A percentile compares a stretch with the other conserved stretches of the same genome.
Evolutionary conservation across 2,888 invertebrate genomes (phyloP).

Genomic region (Corythucha ciliata): DNA sequence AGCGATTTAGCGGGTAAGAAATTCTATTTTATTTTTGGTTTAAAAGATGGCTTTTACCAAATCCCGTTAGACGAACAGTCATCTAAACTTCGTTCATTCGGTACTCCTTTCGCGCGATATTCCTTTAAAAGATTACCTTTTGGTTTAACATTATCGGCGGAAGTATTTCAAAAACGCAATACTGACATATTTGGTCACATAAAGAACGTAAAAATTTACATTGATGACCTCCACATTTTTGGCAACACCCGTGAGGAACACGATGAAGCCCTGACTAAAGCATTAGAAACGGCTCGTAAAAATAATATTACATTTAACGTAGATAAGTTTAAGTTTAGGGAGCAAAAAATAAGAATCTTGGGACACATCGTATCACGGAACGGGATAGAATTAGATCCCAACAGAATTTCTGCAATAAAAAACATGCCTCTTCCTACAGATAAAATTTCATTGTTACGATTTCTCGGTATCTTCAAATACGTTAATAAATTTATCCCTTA

Average conservation of each 20-base stretch:
- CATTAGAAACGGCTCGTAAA: conserved; percentile 1
- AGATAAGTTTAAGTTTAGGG: conserved; percentile 7
- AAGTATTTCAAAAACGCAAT: conserved; percentile 35
- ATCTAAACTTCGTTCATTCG: conserved; percentile 31
- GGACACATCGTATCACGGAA: neutral
- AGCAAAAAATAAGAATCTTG: conserved; percentile 9
- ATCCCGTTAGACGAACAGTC: conserved; percentile 33
- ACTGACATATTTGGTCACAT: conserved; percentile 21
- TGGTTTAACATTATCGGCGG: conserved; percentile 31
- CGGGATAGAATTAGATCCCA: conserved; percentile 10
- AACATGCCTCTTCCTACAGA: conserved; percentile 13
- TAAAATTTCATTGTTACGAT: conserved; percentile 1
- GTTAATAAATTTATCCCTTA: conserved; percentile 1
- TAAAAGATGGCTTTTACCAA: conserved; percentile 34
- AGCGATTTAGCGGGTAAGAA: conserved; percentile 30
- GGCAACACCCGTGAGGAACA: conserved; percentile 25
- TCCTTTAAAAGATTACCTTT: conserved; percentile 24
- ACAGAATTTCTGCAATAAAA: conserved; percentile 1
- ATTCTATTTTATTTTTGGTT: conserved; percentile 24
- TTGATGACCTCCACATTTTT: conserved; percentile 37
- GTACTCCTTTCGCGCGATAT: conserved; percentile 25
- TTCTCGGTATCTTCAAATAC: conserved; percentile 1
- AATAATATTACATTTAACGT: conserved; percentile 2
- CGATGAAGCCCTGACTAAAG: conserved; percentile 17
- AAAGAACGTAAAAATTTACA: conserved; percentile 34